Base-by-base conservation (phyloP, 2,797 vertebrate genomes). In the Protosalanx chinensis region DNA sequence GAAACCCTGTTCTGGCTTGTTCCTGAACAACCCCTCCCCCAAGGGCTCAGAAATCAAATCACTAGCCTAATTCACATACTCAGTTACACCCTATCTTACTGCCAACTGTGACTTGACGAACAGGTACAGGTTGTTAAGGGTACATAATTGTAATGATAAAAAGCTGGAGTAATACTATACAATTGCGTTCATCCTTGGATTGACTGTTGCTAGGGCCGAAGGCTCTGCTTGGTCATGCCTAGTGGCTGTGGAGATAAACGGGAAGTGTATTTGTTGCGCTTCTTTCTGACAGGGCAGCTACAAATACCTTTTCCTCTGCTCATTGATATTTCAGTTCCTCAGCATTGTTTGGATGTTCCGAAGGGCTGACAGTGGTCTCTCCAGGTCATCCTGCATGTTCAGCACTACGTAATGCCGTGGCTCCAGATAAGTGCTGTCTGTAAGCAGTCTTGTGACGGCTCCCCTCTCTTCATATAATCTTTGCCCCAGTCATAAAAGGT, bases 1-100 rank as follows among this genome's bases (percentile, higher is more conserved):
- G 61, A n/a, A n/a, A 29, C 7, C 67, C 27, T 83, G 83, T 81
- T n/a, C 51, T 56, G 64, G 84, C 86, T 79, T 62, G 84, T 79
- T 15, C 77, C 18, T 18, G 68, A 62, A n/a, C 65, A 59, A 3
- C 41, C 75, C 64, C 67, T 20, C 27, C 16, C 15, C 46, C 68
- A 0, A 6, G 67, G 64, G n/a, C 60, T 29, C 37, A 8, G 15
- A 67, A 20, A 60, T 0, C 53, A 72, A 65, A 13, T 59, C 1
- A 23, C 53, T 71, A 64, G 71, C 41, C 18, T 18, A 32, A 15
- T 23, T 71, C 70, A 35, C 29, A 6, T 33, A 7, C 72, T 82
- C 12, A 13, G 88, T 79, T 77, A 70, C 32, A 33, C 67, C 87
- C 51, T n/a, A 1, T n/a, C 51, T 56, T 6, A 56, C 83, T 1